Base-by-base conservation (phyloP, 2,797 vertebrate genomes). In the Coreius guichenoti region DNA sequence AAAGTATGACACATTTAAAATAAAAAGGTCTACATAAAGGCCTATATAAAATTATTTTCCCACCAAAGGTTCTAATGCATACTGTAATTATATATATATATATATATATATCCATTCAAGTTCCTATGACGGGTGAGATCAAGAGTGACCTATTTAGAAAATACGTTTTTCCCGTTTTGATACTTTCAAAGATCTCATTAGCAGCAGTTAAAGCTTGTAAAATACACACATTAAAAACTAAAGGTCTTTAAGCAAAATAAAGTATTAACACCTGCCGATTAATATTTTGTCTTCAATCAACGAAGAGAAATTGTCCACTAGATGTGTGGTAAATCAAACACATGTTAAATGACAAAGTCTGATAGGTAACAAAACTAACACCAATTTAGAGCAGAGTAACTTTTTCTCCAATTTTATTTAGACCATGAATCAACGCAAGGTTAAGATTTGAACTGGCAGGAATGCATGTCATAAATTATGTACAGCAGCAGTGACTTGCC, bases 401-500 rank as follows among this genome's bases (percentile, higher is more conserved):
- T 91, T 90, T 89, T 90, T 86, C 88, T 93, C 92, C 88, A 94
- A 94, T 96, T 96, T 93, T 95, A 95, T 96, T 96, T 91, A 95
- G 94, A 90, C 94, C 93, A 93, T 94, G 93, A 92, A 90, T 88
- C 88, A 92, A 91, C 47, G 92, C 91, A 91, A 93, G 92, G 90
- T 93, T 88, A 91, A 88, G 90, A 89, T 92, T 89, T 85, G 90
- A 95, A 88, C 90, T 92, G 93, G 92, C 93, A 94, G 92, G 93
- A 96, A 95, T 91, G 89, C 89, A 94, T 93, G 95, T 94, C 94
- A 94, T 95, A 95, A 97, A 96, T 96, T 97, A 97, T 98, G 81
- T 97, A 97, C 88, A 92, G 92, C 92, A 92, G 90, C 95, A 95
- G 91, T 95, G 94, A 91, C 91, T 93, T 95, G 89, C 89, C 92